Percentiles rank a stretch among this genome's conserved stretches.
phyloP scores from a whole-genome alignment of 2,113 vertebrate genomes.

The Pongo abelii region DNA sequence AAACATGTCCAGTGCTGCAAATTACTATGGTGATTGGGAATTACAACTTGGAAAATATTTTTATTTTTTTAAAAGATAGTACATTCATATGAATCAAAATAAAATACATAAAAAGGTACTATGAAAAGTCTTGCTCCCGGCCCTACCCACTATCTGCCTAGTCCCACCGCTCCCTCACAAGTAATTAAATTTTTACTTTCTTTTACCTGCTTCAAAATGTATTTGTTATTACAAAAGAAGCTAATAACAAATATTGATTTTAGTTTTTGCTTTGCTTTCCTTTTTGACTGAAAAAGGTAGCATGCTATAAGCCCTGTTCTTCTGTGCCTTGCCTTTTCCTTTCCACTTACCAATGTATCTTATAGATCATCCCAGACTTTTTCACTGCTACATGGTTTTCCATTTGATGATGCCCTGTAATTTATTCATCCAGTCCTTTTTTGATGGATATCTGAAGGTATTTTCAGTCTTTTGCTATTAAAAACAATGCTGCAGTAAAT shows the following conservation, averaged over 20 bases:
- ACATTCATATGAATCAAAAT: neutral
- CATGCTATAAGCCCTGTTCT: neutral
- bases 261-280: neutral
- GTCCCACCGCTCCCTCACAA: neutral
- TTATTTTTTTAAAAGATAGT: neutral
- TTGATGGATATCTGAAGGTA: neutral
- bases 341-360: neutral
- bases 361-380: neutral
- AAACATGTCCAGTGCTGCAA: neutral
- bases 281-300: neutral
- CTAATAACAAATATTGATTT: neutral
- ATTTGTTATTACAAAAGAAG: neutral
- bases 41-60: constrained; percentile 13
- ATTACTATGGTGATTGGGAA: neutral
- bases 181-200: neutral
- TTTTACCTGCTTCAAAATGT: neutral
- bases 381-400: neutral
- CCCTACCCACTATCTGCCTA: neutral
- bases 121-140: neutral
- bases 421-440: neutral
- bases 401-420: neutral
- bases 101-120: neutral
- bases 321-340: neutral
- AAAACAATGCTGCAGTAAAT: neutral
- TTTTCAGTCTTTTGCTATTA: neutral